Evolutionary conservation across 2,113 vertebrate genomes (phyloP), one percentile per base, ranked within the genome.

Genomic region (Cnemophilus loriae): DNA sequence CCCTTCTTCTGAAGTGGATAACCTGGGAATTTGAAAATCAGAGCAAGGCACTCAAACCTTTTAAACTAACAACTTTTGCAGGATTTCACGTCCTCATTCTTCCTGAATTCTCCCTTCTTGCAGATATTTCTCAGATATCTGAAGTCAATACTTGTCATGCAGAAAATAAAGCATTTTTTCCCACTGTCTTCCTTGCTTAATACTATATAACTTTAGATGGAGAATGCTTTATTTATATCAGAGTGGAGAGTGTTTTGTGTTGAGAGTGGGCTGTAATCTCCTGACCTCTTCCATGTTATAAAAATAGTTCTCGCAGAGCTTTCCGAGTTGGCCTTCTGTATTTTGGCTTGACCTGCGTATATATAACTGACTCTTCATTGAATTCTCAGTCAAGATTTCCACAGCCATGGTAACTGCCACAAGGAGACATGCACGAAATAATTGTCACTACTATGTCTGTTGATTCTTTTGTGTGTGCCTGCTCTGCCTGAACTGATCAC

Each of bases 391-490:
- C 84, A 83, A n/a, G 91, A 81, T 95, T 92, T 92, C 87, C 70
- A 89, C 86, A 91, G 89, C 94, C 83, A 74, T 90, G 81, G 89
- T 90, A 96, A 95, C 94, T 96, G 67, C 77, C 78, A 60, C 33
- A 39, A 77, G 89, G 84, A 92, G 89, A 95, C 82, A 88, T 60
- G 92, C 89, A 95, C 71, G 92, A 96, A 97, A 95, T 96, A 94
- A 93, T 92, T 71, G 73, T 80, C 55, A 28, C 69, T 95, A 3
- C 90, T 96, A 85, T 94, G 73, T 96, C 91, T 97, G 92, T 81
- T 3, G 0, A 59, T 78, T 67, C 69, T 89, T 91, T 67, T 79
- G 57, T 85, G 33, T 79, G n/a, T 68, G 79, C 68, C 65, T 79
- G 61, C 76, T 71, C 69, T 76, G 90, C 91, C 76, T 78, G 91